Evolutionary conservation across 1,140 invertebrate species (phyloP).

Genomic region (Habropoda laboriosa): DNA sequence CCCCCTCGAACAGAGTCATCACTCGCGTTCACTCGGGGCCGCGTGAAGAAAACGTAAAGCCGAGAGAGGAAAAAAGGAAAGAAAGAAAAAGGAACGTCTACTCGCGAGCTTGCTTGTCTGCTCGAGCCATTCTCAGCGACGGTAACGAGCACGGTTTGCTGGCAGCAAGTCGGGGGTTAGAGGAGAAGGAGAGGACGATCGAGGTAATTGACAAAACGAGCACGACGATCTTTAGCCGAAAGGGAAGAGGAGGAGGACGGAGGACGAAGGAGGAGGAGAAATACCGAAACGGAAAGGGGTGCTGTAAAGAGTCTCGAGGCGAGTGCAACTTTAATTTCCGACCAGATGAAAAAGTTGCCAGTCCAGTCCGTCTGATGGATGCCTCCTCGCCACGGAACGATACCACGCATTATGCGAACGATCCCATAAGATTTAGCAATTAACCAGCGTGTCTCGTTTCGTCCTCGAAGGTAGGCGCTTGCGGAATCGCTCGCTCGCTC

Average conservation of each 20-base stretch:
- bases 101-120: not conserved
- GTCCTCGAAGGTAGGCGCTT: no score
- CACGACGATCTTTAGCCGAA: not conserved
- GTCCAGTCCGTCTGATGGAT: conserved; percentile 27
- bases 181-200: not conserved
- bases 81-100: not conserved
- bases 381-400: not conserved
- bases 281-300: not conserved
- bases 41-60: not conserved
- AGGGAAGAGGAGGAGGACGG: no score
- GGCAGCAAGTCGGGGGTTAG: not conserved
- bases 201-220: conserved; percentile 8
- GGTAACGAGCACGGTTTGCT: conserved; percentile 19
- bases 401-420: conserved; percentile 36
- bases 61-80: not conserved
- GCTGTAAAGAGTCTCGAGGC: not conserved
- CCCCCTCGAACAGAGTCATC: not conserved
- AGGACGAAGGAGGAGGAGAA: not conserved
- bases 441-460: not conserved
- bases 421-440: conserved; percentile 17
- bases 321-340: conserved; percentile 18
- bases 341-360: conserved; percentile 23
- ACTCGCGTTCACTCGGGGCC: not conserved
- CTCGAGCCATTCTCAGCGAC: not conserved
- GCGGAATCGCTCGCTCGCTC: no score